These are phyloP conservation scores for Rhagium mordax DNA, from an alignment of 2,888 invertebrate species.

Conservation along the genomic window DNA sequence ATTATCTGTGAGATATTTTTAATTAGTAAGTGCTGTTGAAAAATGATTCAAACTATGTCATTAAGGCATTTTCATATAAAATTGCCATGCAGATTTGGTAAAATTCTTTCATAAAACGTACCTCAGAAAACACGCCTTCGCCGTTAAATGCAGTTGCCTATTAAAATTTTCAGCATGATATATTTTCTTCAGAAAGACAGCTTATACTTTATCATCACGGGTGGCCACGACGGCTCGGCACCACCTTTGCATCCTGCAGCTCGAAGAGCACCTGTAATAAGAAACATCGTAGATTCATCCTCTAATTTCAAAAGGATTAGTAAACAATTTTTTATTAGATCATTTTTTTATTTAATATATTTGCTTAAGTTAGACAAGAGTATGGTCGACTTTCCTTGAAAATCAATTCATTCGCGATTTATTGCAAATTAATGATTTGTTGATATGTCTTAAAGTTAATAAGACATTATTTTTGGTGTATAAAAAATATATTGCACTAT, in stretches of 20 bases:
- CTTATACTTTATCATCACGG: conserved; percentile 43
- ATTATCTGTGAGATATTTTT: neutral
- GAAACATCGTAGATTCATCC: conserved; percentile 1
- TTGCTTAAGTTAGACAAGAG: neutral
- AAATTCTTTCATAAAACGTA: conserved; percentile 10
- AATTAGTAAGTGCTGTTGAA: neutral
- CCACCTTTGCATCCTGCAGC: conserved; percentile 29
- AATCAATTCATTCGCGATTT: too few species aligned
- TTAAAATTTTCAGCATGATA: conserved; percentile 50
- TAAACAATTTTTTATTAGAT: neutral
- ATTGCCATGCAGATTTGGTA: conserved; percentile 5
- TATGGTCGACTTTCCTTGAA: neutral
- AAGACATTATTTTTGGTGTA: too few species aligned
- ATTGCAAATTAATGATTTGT: too few species aligned
- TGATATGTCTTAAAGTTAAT: too few species aligned
- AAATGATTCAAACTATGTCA: neutral
- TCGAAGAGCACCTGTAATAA: conserved; percentile 8
- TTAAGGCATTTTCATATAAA: conserved; percentile 5
- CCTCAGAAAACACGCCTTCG: neutral
- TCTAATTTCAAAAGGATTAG: neutral
- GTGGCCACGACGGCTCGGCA: conserved; percentile 43
- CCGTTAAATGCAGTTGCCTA: conserved; percentile 37
- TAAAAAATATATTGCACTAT: too few species aligned
- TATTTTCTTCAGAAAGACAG: conserved; percentile 38
- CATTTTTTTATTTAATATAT: neutral